Conservation (phyloP, 2,888 invertebrate species). For the Ichneumoninae sp. region DNA sequence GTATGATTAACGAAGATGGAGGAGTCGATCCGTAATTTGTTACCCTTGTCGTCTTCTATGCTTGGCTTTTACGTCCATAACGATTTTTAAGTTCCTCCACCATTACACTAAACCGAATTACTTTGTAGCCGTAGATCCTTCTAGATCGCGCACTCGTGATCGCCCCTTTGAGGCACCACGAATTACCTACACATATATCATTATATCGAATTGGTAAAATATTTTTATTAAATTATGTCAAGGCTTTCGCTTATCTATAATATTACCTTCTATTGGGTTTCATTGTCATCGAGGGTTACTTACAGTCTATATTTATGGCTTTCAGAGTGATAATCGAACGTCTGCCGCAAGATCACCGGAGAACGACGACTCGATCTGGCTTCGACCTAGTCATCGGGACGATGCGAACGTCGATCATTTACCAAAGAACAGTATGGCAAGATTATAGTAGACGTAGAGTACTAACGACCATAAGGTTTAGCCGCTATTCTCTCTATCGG, state of each 20-base stretch:
- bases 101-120: too few species aligned
- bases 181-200: neutral
- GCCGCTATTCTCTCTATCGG: too few species aligned
- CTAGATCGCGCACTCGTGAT: too few species aligned
- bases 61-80: conserved; percentile 6
- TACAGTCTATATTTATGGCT: conserved; percentile 59
- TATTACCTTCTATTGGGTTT: neutral
- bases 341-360: conserved; percentile 51
- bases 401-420: conserved; percentile 65
- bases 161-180: neutral
- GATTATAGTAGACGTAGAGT: neutral
- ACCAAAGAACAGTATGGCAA: conserved; percentile 75
- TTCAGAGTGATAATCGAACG: conserved; percentile 71
- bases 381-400: conserved; percentile 59
- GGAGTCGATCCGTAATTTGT: conserved; percentile 48
- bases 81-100: neutral
- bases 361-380: conserved; percentile 56
- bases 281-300: neutral
- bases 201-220: neutral
- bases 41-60: neutral
- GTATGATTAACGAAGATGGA: conserved; percentile 43
- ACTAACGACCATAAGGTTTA: neutral
- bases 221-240: neutral
- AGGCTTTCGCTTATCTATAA: neutral
- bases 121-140: too few species aligned